Percentiles rank a stretch among this genome's conserved stretches.
Evolutionary conservation across 1,140 invertebrate genomes (phyloP).

Genomic region (Oscheius sp.): DNA sequence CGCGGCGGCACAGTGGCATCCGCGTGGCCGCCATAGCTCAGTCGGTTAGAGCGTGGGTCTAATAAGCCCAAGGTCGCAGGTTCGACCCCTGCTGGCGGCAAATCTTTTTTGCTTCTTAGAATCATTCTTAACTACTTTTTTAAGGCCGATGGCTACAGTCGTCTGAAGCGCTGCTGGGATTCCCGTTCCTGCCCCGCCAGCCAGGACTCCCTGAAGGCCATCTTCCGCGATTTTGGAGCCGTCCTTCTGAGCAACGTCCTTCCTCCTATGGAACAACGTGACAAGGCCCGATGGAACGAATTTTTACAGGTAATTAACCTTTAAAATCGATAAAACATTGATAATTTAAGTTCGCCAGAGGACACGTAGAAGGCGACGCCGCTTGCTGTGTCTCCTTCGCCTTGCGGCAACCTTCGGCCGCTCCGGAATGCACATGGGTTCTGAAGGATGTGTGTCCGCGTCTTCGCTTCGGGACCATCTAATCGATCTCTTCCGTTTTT

Average conservation of each 20-base stretch:
- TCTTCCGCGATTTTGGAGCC: slow-evolving; percentile 26
- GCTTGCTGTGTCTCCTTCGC: background rate
- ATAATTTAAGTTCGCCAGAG: background rate
- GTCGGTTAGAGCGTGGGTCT: slow-evolving; percentile 62
- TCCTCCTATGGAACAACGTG: slow-evolving; percentile 1
- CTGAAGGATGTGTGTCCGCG: too few relatives aligned
- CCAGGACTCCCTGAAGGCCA: slow-evolving; percentile 6
- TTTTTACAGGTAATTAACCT: slow-evolving; percentile 1
- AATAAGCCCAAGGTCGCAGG: slow-evolving; percentile 61
- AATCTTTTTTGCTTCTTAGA: slow-evolving; percentile 6
- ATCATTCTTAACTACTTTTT: background rate
- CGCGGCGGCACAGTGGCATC: background rate
- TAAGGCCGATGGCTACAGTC: slow-evolving; percentile 23
- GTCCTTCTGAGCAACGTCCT: slow-evolving; percentile 20
- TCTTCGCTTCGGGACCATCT: too few relatives aligned
- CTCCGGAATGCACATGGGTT: background rate
- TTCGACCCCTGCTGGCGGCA: slow-evolving; percentile 60
- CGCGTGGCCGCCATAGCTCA: slow-evolving; percentile 57
- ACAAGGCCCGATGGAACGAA: slow-evolving; percentile 19
- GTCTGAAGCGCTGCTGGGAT: slow-evolving; percentile 23
- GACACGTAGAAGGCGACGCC: background rate
- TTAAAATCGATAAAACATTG: background rate
- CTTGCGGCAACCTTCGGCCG: background rate
- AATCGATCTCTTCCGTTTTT: too few relatives aligned
- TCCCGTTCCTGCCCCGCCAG: background rate